These are phyloP conservation scores for Chiroxiphia lanceolata DNA, from an alignment of 2,797 vertebrate species.

Conservation along the genomic window DNA sequence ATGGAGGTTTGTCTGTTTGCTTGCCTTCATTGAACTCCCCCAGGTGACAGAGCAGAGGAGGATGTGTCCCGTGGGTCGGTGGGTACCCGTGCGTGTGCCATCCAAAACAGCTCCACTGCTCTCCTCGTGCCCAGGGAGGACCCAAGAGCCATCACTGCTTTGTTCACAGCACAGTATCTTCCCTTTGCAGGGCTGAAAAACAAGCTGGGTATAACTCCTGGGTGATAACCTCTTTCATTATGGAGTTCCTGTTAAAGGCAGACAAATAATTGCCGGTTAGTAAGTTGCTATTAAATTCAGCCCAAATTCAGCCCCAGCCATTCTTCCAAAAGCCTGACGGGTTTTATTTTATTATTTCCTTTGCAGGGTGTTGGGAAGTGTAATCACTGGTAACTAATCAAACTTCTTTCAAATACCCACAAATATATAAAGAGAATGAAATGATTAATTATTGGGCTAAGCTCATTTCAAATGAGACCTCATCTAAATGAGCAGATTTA, in stretches of 20 bases:
- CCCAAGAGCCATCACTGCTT: background rate
- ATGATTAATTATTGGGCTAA: conserved; percentile 73
- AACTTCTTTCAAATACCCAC: conserved; percentile 70
- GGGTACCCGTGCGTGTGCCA: background rate
- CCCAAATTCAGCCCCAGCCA: conserved; percentile 46
- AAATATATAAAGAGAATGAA: conserved; percentile 71
- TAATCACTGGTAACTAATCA: conserved; percentile 75
- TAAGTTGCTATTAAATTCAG: conserved; percentile 14
- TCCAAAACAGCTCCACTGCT: background rate
- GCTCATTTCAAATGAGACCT: conserved; percentile 70
- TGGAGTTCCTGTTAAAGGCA: conserved; percentile 10
- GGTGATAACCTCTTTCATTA: conserved; percentile 13
- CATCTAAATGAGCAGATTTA: conserved; percentile 74
- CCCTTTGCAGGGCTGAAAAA: background rate
- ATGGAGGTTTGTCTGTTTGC: background rate
- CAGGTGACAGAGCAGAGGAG: background rate
- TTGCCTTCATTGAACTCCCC: background rate
- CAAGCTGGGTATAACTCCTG: background rate
- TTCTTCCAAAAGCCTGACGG: conserved; percentile 39
- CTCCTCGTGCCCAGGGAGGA: background rate
- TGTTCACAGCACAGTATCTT: background rate
- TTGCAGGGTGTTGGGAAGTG: conserved; percentile 56
- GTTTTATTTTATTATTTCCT: conserved; percentile 71
- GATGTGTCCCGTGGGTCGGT: accelerated
- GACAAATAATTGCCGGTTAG: conserved; percentile 56